These are phyloP conservation scores for Theristicus caerulescens DNA, from an alignment of 2,113 vertebrate genomes.

Conservation along the genomic window DNA sequence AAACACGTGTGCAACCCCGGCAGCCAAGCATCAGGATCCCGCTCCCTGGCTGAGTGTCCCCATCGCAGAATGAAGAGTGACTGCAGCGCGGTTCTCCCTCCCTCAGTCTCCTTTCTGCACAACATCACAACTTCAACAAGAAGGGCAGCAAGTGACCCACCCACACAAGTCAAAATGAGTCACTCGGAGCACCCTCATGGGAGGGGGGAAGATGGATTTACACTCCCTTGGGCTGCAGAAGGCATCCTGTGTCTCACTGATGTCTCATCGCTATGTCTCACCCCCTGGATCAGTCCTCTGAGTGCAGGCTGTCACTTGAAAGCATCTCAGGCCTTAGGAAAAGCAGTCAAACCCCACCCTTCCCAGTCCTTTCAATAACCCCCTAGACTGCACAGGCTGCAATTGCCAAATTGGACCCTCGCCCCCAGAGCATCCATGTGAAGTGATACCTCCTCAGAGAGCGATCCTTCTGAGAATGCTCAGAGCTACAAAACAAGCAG, in stretches of 20 bases:
- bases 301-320: not conserved
- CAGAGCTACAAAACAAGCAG: not conserved
- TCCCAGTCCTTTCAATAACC: not conserved
- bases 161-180: not conserved
- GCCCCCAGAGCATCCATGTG: fast-evolving
- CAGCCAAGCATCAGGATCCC: not conserved
- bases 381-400: not conserved
- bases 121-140: not conserved
- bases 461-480: not conserved
- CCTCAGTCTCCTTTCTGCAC: not conserved
- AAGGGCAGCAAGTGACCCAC: not conserved
- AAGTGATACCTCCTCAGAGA: fast-evolving
- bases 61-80: fast-evolving
- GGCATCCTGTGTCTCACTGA: not conserved
- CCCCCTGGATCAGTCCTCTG: not conserved
- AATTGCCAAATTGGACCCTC: not conserved
- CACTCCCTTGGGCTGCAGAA: not conserved
- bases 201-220: not conserved
- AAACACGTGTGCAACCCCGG: fast-evolving
- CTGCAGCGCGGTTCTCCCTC: fast-evolving
- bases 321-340: not conserved
- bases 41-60: fast-evolving
- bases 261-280: not conserved
- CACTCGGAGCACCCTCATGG: not conserved
- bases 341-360: not conserved